A percentile compares a stretch with the other conserved stretches of the same genome.
These are phyloP conservation scores for Mobula birostris DNA, from an alignment of 2,113 vertebrate species.

Conservation along the genomic window DNA sequence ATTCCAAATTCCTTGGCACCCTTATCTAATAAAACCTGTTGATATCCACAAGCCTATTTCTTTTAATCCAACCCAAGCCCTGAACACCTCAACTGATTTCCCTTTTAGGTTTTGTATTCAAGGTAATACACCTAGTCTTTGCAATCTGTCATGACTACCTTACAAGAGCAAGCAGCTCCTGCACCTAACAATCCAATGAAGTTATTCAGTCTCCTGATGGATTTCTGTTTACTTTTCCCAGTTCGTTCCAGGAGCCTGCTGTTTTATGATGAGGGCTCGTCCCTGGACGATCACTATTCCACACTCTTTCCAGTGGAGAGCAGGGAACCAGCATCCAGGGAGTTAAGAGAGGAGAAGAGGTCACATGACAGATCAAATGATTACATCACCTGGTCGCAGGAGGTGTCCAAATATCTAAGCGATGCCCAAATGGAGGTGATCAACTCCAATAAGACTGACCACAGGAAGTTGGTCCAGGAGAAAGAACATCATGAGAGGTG, in stretches of 20 bases:
- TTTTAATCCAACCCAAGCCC: neutral
- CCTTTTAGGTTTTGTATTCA: neutral
- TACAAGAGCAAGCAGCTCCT: neutral
- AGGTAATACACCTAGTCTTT: neutral
- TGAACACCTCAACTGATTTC: neutral
- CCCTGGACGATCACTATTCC: constrained; percentile 69
- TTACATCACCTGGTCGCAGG: constrained; percentile 54
- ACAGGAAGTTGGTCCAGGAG: constrained; percentile 53
- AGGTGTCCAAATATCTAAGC: constrained; percentile 68
- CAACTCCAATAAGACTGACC: constrained; percentile 54
- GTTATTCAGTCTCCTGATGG: neutral
- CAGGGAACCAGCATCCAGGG: constrained; percentile 59
- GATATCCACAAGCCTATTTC: neutral
- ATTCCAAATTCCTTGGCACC: neutral
- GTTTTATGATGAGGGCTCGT: constrained; percentile 80
- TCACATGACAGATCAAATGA: constrained; percentile 48
- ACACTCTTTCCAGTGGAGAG: constrained; percentile 65
- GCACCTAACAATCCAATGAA: too few species aligned
- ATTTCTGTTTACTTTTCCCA: constrained; percentile 48
- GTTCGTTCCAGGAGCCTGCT: constrained; percentile 93
- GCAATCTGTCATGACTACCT: neutral
- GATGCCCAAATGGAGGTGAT: constrained; percentile 53
- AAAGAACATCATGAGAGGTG: constrained; percentile 62
- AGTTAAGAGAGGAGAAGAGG: constrained; percentile 52
- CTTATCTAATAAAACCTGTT: neutral